Evolutionary conservation across 2,888 invertebrate species (phyloP).

Genomic region (Allacma fusca): DNA sequence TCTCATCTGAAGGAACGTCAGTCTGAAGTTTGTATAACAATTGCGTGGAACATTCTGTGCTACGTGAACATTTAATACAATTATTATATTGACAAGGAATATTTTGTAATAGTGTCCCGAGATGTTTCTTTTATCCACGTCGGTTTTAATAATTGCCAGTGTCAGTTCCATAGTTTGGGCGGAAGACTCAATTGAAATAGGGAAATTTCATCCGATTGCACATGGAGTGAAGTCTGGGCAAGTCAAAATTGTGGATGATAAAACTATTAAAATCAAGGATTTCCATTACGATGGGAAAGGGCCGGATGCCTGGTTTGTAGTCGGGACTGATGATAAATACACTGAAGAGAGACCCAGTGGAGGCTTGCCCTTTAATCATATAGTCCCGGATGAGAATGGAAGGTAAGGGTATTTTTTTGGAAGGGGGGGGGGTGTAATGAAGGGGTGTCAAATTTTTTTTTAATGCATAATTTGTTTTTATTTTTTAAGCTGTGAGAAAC

Average conservation of each 20-base stretch:
- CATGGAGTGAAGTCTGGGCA: slow-evolving; percentile 49
- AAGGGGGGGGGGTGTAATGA: neutral
- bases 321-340: slow-evolving; percentile 45
- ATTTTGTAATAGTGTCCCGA: too few species aligned
- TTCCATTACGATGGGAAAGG: slow-evolving; percentile 42
- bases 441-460: neutral
- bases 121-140: too few species aligned
- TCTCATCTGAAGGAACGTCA: too few species aligned
- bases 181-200: too few species aligned
- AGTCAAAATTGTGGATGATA: slow-evolving; percentile 47
- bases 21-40: too few species aligned
- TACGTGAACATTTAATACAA: too few species aligned
- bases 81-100: too few species aligned
- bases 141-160: too few species aligned
- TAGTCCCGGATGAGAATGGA: slow-evolving; percentile 51
- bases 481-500: slow-evolving; percentile 71
- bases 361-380: slow-evolving; percentile 33
- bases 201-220: neutral
- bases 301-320: slow-evolving; percentile 51
- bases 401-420: slow-evolving; percentile 33
- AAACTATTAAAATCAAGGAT: slow-evolving; percentile 47
- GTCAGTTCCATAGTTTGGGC: too few species aligned
- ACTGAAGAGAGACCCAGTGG: slow-evolving; percentile 45
- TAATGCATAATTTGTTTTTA: neutral
- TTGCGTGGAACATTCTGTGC: too few species aligned